Evolutionary conservation across 2,797 vertebrate genomes (phyloP).

Genomic region (Cyprinella venusta): DNA sequence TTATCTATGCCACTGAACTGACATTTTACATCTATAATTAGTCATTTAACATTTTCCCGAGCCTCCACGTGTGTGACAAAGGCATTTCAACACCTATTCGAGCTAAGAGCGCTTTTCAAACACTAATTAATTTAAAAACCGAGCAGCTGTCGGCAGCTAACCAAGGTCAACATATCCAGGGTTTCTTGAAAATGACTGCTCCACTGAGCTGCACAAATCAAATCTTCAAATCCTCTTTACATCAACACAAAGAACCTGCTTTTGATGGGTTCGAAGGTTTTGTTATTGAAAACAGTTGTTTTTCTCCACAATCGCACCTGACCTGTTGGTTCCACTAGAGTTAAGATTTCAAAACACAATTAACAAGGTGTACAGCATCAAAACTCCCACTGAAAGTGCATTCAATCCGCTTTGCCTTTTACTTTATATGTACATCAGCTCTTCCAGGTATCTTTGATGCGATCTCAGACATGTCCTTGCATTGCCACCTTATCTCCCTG

Average conservation of each 20-base stretch:
- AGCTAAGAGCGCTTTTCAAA: slow-evolving; percentile 13
- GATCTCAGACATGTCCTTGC: slow-evolving; percentile 51
- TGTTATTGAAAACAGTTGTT: background rate
- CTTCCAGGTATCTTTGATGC: slow-evolving; percentile 17
- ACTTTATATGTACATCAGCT: slow-evolving; percentile 10
- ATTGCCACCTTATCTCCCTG: slow-evolving; percentile 47
- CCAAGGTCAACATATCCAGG: slow-evolving; percentile 36
- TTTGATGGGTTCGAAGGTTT: background rate
- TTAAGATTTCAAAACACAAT: slow-evolving; percentile 11
- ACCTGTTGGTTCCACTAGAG: background rate
- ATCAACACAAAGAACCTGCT: background rate
- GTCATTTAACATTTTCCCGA: slow-evolving; percentile 34
- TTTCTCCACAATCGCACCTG: background rate
- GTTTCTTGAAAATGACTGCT: slow-evolving; percentile 22
- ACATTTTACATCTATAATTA: slow-evolving; percentile 40
- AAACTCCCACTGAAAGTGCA: background rate
- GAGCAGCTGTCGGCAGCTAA: slow-evolving; percentile 34
- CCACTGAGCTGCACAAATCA: slow-evolving; percentile 9
- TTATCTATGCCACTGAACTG: slow-evolving; percentile 7
- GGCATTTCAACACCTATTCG: slow-evolving; percentile 10
- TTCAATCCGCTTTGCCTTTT: background rate
- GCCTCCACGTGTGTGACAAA: slow-evolving; percentile 24
- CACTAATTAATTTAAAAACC: slow-evolving; percentile 31
- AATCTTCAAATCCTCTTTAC: slow-evolving; percentile 13
- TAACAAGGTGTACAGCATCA: background rate